Evolutionary conservation across 35 echinoderm and acorn worm species (phyloP).

Genomic region (Diadema setosum): DNA sequence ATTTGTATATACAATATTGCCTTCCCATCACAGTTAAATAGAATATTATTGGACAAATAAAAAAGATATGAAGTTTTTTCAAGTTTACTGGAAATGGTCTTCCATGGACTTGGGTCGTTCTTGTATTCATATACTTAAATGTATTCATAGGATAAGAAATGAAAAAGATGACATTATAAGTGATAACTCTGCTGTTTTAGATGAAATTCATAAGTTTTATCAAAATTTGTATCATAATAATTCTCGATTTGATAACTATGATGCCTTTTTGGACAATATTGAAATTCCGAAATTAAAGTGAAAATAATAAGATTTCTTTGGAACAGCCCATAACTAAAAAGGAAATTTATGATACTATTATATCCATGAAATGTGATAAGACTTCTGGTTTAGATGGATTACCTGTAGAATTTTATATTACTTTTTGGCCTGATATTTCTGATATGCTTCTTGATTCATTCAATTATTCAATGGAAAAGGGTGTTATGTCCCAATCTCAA

Average conservation of each 20-base stretch:
- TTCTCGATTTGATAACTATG: neutral
- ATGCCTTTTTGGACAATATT: slow-evolving; percentile 7
- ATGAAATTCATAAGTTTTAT: slow-evolving; percentile 4
- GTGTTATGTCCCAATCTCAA: neutral
- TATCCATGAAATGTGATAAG: neutral
- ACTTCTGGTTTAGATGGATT: neutral
- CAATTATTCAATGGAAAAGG: neutral
- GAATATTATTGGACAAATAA: too few species aligned
- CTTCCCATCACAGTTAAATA: too few species aligned
- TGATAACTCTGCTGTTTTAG: neutral
- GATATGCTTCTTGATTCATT: neutral
- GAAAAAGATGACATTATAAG: neutral
- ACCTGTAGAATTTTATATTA: neutral
- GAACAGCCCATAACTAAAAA: neutral
- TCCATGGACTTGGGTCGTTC: too few species aligned
- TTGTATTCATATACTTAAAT: too few species aligned
- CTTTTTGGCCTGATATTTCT: slow-evolving; percentile 9
- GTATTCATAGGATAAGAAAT: neutral
- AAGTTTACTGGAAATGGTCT: too few species aligned
- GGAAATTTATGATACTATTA: neutral
- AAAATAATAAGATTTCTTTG: neutral
- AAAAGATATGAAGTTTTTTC: too few species aligned
- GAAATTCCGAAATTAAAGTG: neutral
- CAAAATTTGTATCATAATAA: neutral
- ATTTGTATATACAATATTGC: too few species aligned